Percentiles rank a stretch among this genome's conserved stretches.
phyloP scores from a whole-genome alignment of 2,113 vertebrate genomes.

The Sander lucioperca region DNA sequence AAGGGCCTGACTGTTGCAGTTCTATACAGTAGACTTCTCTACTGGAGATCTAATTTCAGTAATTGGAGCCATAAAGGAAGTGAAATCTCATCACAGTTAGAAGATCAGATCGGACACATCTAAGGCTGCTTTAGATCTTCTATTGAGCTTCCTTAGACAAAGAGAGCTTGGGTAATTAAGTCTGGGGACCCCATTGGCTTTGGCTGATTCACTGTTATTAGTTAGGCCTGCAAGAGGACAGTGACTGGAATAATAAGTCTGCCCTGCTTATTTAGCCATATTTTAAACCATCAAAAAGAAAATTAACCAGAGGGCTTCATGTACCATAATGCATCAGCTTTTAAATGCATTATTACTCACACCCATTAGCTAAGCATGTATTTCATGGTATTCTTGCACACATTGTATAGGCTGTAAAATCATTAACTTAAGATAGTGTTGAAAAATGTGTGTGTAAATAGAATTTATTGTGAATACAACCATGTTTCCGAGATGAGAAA shows the following conservation, averaged over 20 bases:
- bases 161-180: slow-evolving; percentile 72
- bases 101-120: slow-evolving; percentile 70
- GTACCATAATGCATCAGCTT: slow-evolving; percentile 4
- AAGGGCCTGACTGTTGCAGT: slow-evolving; percentile 3
- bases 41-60: slow-evolving; percentile 69
- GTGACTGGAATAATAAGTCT: slow-evolving; percentile 54
- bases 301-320: slow-evolving; percentile 46
- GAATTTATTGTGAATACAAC: slow-evolving; percentile 22
- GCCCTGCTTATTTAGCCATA: slow-evolving; percentile 70
- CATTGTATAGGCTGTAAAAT: slow-evolving; percentile 14
- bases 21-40: slow-evolving; percentile 42
- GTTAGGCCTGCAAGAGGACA: slow-evolving; percentile 49
- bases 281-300: slow-evolving; percentile 48
- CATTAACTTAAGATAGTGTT: slow-evolving; percentile 22
- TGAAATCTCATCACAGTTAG: slow-evolving; percentile 56
- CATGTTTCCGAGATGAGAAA: slow-evolving; percentile 28
- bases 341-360: slow-evolving; percentile 47
- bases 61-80: slow-evolving; percentile 71
- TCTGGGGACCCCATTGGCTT: slow-evolving; percentile 60
- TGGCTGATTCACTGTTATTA: slow-evolving; percentile 68
- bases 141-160: slow-evolving; percentile 64
- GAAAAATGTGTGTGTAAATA: slow-evolving; percentile 15
- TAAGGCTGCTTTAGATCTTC: slow-evolving; percentile 68
- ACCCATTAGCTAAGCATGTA: background rate
- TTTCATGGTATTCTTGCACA: slow-evolving; percentile 5